Base-by-base conservation (phyloP, 2,797 vertebrate genomes). In the Simalia tracyae region DNA sequence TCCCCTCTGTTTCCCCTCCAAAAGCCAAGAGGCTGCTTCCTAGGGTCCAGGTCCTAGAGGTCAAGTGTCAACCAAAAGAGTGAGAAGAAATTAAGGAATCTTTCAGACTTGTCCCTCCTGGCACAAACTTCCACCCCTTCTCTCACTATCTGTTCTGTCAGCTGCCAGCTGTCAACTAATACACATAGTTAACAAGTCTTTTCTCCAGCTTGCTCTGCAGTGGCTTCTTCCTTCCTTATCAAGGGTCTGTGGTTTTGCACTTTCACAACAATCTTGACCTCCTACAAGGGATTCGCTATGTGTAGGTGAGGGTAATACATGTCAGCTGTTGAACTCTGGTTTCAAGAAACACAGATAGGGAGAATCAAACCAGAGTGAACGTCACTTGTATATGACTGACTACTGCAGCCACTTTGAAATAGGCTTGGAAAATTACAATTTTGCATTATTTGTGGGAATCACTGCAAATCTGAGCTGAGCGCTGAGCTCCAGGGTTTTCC, bases 181-280 rank as follows among this genome's bases (percentile, higher is more conserved):
- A 46, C 26, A 24, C 22, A 2, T 61, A n/a, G 63, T 68, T 36
- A 76, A 81, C 28, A 42, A 42, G 26, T 5, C 31, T 85, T 46
- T 36, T 61, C 4, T 57, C 64, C 72, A 89, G 11, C 9, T 57
- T 64, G 19, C 50, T 68, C 68, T 54, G 15, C 63, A 72, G 24
- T 57, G 61, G 72, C 28, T 42, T 85, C 61, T 60, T 68, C 15
- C 81, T 86, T 76, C 46, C 89, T 63, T 42, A 24, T n/a, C 60
- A 46, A 68, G 76, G 61, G 42, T 31, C 85, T 81, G 22, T 36
- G 66, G 89, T 87, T 90, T 87, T 92, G 59, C 89, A 92, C 89
- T 64, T 15, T 81, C 19, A 2, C 56, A 92, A 68, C 84, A 76
- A 92, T 76, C 57, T 81, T 42, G 12, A 15, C 42, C 22, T 90